These are phyloP conservation scores for Sussaba pulchella DNA, from an alignment of 2,888 invertebrate genomes.

Conservation along the genomic window DNA sequence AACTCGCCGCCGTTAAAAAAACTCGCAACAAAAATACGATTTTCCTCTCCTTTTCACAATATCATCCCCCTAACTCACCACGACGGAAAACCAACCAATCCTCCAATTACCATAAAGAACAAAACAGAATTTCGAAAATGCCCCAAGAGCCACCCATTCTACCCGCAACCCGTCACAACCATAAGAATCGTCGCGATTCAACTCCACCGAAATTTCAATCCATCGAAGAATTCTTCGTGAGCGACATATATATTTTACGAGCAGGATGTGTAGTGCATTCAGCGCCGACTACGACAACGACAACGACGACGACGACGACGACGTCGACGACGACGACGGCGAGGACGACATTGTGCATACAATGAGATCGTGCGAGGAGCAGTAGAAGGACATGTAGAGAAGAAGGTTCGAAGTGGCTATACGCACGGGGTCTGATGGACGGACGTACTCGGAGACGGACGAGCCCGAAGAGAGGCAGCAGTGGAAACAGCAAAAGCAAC, in stretches of 20 bases:
- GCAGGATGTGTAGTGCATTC: conserved; percentile 17
- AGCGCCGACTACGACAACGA: neutral
- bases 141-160: no score
- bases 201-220: conserved; percentile 4
- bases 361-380: conserved; percentile 61
- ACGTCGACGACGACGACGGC: neutral
- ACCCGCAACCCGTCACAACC: no score
- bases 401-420: conserved; percentile 41
- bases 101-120: no score
- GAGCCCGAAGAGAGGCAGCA: conserved; percentile 47
- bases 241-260: conserved; percentile 55
- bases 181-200: conserved; percentile 11
- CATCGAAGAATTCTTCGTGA: conserved; percentile 1
- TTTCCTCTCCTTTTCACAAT: no score
- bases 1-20: no score
- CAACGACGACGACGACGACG: neutral
- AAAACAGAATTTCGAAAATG: no score
- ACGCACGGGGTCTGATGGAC: conserved; percentile 59
- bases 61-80: no score
- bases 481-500: conserved; percentile 12
- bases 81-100: no score
- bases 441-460: conserved; percentile 56
- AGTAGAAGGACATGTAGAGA: conserved; percentile 44
- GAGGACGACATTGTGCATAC: conserved; percentile 65
- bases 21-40: no score